Base-by-base conservation (phyloP, 2,113 vertebrate genomes). In the Oceanodroma tethys region DNA sequence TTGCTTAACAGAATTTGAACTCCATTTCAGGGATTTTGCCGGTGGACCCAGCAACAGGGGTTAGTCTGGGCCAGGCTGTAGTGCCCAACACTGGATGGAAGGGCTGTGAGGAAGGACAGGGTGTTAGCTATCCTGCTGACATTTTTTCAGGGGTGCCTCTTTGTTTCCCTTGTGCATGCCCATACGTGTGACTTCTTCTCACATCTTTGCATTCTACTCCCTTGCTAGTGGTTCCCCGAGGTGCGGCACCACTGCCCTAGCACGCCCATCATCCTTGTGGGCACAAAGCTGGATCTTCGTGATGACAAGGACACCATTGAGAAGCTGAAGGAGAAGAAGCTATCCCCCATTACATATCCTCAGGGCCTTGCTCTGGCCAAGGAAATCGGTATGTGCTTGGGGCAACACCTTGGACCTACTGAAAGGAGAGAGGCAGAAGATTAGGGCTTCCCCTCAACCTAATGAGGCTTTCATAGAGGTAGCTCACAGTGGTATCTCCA, bases 271-370 rank as follows among this genome's bases (percentile, higher is more conserved):
- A 98, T 99, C 86, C 98, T 99, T 6, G 98, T 99, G 93, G 98
- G 98, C 81, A 99, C 98, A 96, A 99, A 99, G 91, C 86, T 99
- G 92, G 98, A 99, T 93, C 98, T 99, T 86, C 98, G 98, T 23
- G 98, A 99, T 7, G 98, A 99, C 93, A 99, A 99, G 94, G 98
- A 99, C 75, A 99, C 98, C 92, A 98, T 98, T 9, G 98, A 99
- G 97, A 99, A 98, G 93, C 95, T 99, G 94, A 98, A 98, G 96
- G 98, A 99, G 92, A 99, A 99, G 98, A 99, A 99, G 85, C 86
- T 99, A 22, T 93, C 98, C 0, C 98, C 98, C 17, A 98, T 99
- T 85, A 98, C 98, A 0, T 99, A 99, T 72, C 98, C 98, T 2
- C 98, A 99, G 81, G 98, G 98, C 48, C 97, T 99, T 81, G 98